Evolutionary conservation across 2,888 invertebrate species (phyloP).

Genomic region (Oithona nana): DNA sequence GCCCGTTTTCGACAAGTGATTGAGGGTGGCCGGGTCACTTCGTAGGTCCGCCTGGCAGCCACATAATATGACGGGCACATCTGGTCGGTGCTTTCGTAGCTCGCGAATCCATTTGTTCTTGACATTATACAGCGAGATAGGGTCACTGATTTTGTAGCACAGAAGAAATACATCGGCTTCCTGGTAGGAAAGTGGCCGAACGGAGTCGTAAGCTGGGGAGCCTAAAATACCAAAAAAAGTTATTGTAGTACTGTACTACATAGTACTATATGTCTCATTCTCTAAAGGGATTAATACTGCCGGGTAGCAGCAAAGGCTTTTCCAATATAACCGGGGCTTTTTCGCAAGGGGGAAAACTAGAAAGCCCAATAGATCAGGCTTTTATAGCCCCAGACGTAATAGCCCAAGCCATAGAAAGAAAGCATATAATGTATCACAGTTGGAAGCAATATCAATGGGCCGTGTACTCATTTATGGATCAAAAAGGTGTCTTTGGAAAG

Average conservation of each 20-base stretch:
- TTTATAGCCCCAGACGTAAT: too few relatives aligned
- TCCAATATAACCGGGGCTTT: not conserved
- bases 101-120: slow-evolving; percentile 43
- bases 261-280: not conserved
- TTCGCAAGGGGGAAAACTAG: not conserved
- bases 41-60: slow-evolving; percentile 45
- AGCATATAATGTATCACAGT: too few relatives aligned
- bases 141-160: slow-evolving; percentile 41
- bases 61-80: slow-evolving; percentile 40
- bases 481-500: not conserved
- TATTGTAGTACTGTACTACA: not conserved
- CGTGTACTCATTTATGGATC: not conserved
- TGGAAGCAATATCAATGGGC: not conserved
- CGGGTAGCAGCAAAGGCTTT: not conserved
- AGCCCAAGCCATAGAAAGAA: too few relatives aligned
- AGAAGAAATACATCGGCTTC: slow-evolving; percentile 42
- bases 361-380: not conserved
- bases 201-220: slow-evolving; percentile 39
- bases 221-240: slow-evolving; percentile 27
- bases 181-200: slow-evolving; percentile 40
- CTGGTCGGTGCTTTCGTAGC: slow-evolving; percentile 41
- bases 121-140: slow-evolving; percentile 38
- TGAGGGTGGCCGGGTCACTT: slow-evolving; percentile 39
- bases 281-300: not conserved
- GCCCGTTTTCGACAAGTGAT: slow-evolving; percentile 36